Conservation (phyloP, 2,113 vertebrate species). For the Terrapene triunguis region DNA sequence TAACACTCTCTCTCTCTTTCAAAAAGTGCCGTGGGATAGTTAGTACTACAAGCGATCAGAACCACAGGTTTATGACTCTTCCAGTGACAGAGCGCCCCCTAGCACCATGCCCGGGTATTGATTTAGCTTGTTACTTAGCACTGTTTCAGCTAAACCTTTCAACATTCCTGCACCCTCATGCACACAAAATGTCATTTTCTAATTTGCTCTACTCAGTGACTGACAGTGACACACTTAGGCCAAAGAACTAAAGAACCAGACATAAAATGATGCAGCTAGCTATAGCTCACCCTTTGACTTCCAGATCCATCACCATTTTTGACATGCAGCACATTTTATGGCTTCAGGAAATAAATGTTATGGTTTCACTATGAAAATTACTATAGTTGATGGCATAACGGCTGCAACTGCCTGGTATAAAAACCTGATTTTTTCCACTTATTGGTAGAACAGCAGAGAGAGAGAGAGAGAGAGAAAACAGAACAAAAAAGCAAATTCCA, state of each 20-base stretch:
- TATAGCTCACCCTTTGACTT: not conserved
- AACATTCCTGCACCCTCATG: not conserved
- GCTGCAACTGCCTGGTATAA: not conserved
- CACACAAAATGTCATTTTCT: not conserved
- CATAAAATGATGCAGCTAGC: not conserved
- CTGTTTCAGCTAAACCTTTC: not conserved
- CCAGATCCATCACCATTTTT: not conserved
- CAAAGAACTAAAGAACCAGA: rapidly evolving
- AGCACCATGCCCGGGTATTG: not conserved
- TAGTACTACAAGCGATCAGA: rapidly evolving
- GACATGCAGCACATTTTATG: rapidly evolving
- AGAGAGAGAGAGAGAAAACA: not conserved
- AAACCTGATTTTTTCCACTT: not conserved
- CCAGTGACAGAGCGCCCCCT: not conserved
- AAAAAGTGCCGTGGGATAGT: not conserved
- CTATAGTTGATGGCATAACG: not conserved
- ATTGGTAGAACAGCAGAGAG: not conserved
- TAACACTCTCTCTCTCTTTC: not conserved
- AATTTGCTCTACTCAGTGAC: not conserved
- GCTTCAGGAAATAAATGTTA: not conserved
- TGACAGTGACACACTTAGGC: not conserved
- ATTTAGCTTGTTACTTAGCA: not conserved
- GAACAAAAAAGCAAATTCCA: slow-evolving; percentile 12
- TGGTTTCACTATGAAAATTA: not conserved
- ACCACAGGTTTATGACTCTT: not conserved